Conservation (phyloP, 2,888 invertebrate genomes). For the Taphrorychus bicolor region DNA sequence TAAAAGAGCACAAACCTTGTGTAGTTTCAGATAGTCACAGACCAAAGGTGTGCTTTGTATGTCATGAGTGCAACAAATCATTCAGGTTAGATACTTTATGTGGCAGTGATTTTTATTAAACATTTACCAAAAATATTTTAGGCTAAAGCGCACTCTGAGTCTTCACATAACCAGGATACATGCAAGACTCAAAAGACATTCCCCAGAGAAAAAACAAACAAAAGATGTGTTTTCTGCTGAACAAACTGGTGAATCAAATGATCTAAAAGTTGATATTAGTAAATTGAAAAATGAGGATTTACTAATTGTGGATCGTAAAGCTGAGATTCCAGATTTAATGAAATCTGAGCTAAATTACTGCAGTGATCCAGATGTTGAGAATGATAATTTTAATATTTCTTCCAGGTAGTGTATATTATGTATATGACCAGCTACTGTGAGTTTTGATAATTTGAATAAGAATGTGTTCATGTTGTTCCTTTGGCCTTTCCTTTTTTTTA, state of each 20-base stretch:
- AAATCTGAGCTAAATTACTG: neutral
- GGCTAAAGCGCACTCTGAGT: constrained; percentile 45
- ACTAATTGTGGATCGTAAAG: neutral
- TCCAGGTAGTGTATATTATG: constrained; percentile 6
- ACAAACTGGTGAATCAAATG: neutral
- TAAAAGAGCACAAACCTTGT: constrained; percentile 16
- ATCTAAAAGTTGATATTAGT: neutral
- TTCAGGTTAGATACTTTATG: constrained; percentile 32
- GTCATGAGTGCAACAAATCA: constrained; percentile 27
- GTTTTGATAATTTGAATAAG: too few species aligned
- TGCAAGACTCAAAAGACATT: constrained; percentile 20
- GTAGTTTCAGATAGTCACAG: neutral
- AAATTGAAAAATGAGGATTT: neutral
- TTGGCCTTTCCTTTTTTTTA: too few species aligned
- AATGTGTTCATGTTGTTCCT: too few species aligned
- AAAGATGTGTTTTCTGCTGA: neutral
- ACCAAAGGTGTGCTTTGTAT: constrained; percentile 13
- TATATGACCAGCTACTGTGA: too few species aligned
- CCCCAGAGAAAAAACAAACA: neutral
- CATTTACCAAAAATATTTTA: constrained; percentile 25
- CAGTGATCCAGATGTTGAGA: constrained; percentile 17
- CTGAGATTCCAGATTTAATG: neutral
- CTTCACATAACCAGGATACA: constrained; percentile 46
- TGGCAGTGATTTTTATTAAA: neutral
- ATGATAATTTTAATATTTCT: constrained; percentile 9